Conservation (phyloP, 2,888 invertebrate genomes). For the Diabrotica balteata region DNA sequence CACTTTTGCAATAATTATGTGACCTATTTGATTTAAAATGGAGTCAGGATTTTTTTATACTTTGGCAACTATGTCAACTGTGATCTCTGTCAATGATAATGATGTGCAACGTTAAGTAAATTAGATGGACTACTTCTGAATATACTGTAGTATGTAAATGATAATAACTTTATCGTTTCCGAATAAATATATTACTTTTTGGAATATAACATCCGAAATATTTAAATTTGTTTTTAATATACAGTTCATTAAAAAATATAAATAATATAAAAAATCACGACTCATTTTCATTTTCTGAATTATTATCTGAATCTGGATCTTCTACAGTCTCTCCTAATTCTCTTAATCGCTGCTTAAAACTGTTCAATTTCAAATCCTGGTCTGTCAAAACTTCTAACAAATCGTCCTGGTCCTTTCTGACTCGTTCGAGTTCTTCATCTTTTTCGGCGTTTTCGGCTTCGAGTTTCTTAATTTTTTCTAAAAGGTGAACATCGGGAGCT, state of each 20-base stretch:
- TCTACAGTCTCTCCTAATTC: conserved; percentile 57
- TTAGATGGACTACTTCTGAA: no score
- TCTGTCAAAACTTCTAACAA: conserved; percentile 87
- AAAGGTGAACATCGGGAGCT: conserved; percentile 1
- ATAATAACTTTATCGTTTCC: not conserved
- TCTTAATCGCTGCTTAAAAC: conserved; percentile 54
- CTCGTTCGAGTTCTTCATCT: conserved; percentile 55
- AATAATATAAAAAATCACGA: conserved; percentile 15
- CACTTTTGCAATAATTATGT: no score
- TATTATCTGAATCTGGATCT: conserved; percentile 55
- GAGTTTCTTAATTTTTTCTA: conserved; percentile 47
- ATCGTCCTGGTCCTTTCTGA: conserved; percentile 93
- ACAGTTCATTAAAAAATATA: conserved; percentile 12
- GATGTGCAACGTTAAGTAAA: no score
- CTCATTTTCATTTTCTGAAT: conserved; percentile 44
- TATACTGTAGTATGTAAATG: no score
- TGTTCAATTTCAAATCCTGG: conserved; percentile 69
- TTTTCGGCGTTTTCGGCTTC: conserved; percentile 44
- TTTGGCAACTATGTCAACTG: no score
- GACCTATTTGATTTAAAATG: no score
- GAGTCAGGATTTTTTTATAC: no score
- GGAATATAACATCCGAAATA: conserved; percentile 2
- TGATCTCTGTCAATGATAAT: no score
- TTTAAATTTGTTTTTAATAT: not conserved
- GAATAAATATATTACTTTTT: conserved; percentile 12